A percentile compares a stretch with the other conserved stretches of the same genome.
phyloP scores from a whole-genome alignment of 2,797 vertebrate species.

The Myioborus miniatus region DNA sequence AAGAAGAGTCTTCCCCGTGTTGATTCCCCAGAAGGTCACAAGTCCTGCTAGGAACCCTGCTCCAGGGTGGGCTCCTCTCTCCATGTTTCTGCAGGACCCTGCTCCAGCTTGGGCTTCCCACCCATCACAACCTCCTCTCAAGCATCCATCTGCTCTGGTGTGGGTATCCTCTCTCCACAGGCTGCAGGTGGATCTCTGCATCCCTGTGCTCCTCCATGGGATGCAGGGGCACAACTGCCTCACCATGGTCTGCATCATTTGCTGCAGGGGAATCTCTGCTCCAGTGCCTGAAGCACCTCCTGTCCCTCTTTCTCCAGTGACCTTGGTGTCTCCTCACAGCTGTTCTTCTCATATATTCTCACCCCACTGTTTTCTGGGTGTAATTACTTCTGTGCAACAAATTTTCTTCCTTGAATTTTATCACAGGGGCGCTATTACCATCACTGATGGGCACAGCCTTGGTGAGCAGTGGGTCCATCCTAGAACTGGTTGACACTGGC shows the following conservation, averaged over 20 bases:
- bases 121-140: background rate
- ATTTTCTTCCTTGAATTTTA: background rate
- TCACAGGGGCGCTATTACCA: accelerated
- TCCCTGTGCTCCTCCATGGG: accelerated
- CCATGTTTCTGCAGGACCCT: background rate
- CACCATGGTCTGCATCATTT: accelerated
- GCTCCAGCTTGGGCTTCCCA: background rate
- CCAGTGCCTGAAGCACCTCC: accelerated
- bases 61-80: background rate
- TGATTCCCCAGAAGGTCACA: accelerated
- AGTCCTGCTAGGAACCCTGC: background rate
- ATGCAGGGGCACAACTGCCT: background rate
- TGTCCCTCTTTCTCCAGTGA: background rate
- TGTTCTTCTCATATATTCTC: background rate
- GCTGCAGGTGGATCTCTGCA: background rate
- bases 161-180: background rate
- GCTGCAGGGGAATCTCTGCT: background rate
- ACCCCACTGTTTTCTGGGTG: background rate
- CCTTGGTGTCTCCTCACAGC: background rate
- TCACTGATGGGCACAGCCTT: accelerated
- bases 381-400: background rate
- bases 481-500: background rate
- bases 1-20: accelerated
- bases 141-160: background rate
- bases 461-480: background rate